Conservation (phyloP, 2,797 vertebrate genomes). For the Enoplosus armatus region DNA sequence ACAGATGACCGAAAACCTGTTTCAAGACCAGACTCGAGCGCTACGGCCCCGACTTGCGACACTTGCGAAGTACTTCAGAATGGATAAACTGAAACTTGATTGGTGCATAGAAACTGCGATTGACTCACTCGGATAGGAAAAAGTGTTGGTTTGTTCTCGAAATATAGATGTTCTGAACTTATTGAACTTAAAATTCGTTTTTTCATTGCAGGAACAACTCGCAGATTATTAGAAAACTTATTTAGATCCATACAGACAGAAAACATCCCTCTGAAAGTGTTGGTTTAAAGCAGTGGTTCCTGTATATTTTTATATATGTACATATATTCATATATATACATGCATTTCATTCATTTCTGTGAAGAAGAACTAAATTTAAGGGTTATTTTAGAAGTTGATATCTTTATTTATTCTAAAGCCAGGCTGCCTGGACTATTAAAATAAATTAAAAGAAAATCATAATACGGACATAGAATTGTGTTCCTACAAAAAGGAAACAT, state of each 20-base stretch:
- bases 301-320: too few species aligned
- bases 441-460: too few species aligned
- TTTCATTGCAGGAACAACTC: neutral
- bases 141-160: constrained; percentile 3
- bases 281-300: constrained; percentile 1
- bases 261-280: neutral
- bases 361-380: too few species aligned
- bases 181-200: neutral
- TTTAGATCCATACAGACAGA: neutral
- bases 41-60: neutral
- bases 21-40: neutral
- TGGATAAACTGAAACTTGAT: neutral
- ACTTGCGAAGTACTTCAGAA: neutral
- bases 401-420: too few species aligned
- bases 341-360: too few species aligned
- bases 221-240: neutral
- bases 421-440: too few species aligned
- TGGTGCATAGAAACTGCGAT: neutral
- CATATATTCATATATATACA: too few species aligned
- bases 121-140: neutral
- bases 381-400: too few species aligned
- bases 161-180: neutral
- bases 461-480: too few species aligned
- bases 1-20: neutral
- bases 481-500: too few species aligned